These are phyloP conservation scores for Drosophila merina DNA, from an alignment of 2,888 invertebrate species.

Conservation along the genomic window DNA sequence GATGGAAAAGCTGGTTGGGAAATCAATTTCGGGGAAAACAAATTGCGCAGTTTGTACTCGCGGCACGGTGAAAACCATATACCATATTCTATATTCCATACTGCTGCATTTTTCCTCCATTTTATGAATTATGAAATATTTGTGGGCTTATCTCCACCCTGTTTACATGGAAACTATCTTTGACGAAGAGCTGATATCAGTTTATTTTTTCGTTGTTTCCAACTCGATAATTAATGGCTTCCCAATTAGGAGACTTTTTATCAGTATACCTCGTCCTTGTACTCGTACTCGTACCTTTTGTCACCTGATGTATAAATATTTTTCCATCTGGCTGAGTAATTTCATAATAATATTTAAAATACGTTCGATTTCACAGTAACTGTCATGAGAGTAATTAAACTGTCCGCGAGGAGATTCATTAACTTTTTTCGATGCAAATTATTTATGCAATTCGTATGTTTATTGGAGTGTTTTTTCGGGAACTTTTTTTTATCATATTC, in stretches of 20 bases:
- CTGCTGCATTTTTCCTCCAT: slow-evolving; percentile 17
- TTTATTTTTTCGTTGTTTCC: slow-evolving; percentile 4
- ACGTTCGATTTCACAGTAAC: slow-evolving; percentile 8
- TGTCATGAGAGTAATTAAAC: slow-evolving; percentile 8
- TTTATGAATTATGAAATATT: slow-evolving; percentile 11
- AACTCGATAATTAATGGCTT: slow-evolving; percentile 44
- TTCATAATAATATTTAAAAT: slow-evolving; percentile 24
- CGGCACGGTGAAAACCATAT: slow-evolving; percentile 22
- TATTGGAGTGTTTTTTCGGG: neutral
- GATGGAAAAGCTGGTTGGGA: slow-evolving; percentile 21
- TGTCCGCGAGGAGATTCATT: neutral
- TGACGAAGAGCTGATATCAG: slow-evolving; percentile 20
- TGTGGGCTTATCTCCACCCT: slow-evolving; percentile 13
- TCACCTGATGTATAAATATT: slow-evolving; percentile 21
- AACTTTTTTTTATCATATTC: too few species aligned
- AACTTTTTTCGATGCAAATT: neutral
- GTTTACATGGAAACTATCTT: slow-evolving; percentile 22
- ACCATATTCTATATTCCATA: slow-evolving; percentile 20
- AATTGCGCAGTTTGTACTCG: slow-evolving; percentile 61
- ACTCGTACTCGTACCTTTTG: slow-evolving; percentile 5
- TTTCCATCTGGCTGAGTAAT: slow-evolving; percentile 11
- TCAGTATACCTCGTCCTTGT: slow-evolving; percentile 10
- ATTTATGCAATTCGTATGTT: neutral
- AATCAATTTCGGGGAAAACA: slow-evolving; percentile 61
- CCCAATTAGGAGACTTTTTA: slow-evolving; percentile 35